Evolutionary conservation across 2,888 invertebrate species (phyloP).

Genomic region (Furcula furcula): DNA sequence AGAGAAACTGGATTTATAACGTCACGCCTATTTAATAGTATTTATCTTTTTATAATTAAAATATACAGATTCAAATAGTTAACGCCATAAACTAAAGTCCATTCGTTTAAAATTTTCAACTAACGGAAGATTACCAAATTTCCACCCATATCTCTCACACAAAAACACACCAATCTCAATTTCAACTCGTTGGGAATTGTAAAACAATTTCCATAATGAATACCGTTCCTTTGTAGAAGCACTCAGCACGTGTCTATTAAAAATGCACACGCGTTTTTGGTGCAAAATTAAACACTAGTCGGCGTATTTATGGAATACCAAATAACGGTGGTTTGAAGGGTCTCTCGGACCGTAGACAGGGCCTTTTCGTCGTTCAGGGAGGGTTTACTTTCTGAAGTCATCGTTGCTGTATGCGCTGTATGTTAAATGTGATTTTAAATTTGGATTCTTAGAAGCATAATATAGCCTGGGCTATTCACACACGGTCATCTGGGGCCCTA

Average conservation of each 20-base stretch:
- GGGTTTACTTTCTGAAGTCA: neutral
- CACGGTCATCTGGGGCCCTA: too few relatives aligned
- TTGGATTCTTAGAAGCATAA: too few relatives aligned
- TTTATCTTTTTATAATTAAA: too few relatives aligned
- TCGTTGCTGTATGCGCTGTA: too few relatives aligned
- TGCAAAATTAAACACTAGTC: constrained; percentile 46
- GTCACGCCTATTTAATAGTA: too few relatives aligned
- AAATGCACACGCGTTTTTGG: constrained; percentile 33
- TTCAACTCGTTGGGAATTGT: constrained; percentile 11
- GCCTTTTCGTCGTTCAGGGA: constrained; percentile 4
- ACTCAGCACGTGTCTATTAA: constrained; percentile 31
- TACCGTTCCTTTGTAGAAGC: constrained; percentile 14
- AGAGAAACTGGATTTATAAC: too few relatives aligned
- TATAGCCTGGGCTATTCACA: too few relatives aligned
- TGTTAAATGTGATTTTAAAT: too few relatives aligned
- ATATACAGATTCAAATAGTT: too few relatives aligned
- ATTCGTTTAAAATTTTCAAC: too few relatives aligned
- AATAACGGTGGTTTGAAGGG: constrained; percentile 39
- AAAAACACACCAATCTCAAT: neutral
- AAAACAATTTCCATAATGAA: constrained; percentile 19
- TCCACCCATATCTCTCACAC: neutral
- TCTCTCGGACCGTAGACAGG: constrained; percentile 1
- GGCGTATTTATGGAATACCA: constrained; percentile 46
- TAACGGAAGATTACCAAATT: neutral
- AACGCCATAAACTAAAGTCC: too few relatives aligned